A percentile compares a stretch with the other conserved stretches of the same genome.
These are phyloP conservation scores for Serinus canaria DNA, from an alignment of 2,113 vertebrate genomes.

Conservation along the genomic window DNA sequence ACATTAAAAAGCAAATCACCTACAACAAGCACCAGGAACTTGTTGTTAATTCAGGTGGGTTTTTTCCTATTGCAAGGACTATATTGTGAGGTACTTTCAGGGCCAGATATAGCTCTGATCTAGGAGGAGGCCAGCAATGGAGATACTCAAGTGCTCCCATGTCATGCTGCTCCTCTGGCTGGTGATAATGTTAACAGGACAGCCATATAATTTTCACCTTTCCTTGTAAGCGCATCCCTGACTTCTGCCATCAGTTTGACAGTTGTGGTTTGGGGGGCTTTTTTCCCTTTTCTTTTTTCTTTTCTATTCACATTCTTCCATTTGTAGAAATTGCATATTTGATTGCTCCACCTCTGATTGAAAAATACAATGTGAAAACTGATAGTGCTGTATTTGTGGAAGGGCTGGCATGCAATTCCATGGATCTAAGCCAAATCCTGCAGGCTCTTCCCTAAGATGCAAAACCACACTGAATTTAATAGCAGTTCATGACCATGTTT, in stretches of 20 bases:
- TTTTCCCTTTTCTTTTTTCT: background rate
- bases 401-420: background rate
- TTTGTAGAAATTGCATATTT: background rate
- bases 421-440: background rate
- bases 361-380: background rate
- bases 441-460: background rate
- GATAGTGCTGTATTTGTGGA: background rate
- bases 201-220: background rate
- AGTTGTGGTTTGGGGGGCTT: fast-evolving
- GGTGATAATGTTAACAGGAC: background rate
- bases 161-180: background rate
- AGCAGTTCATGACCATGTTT: background rate
- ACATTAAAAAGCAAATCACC: background rate
- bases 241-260: background rate
- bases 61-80: background rate
- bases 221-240: background rate
- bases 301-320: background rate
- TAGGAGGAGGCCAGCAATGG: background rate
- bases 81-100: background rate
- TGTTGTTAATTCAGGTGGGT: background rate
- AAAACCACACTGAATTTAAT: background rate
- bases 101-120: background rate
- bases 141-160: background rate
- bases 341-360: background rate
- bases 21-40: background rate